Conservation (phyloP, 2,888 invertebrate species). For the Harpalus rufipes region DNA sequence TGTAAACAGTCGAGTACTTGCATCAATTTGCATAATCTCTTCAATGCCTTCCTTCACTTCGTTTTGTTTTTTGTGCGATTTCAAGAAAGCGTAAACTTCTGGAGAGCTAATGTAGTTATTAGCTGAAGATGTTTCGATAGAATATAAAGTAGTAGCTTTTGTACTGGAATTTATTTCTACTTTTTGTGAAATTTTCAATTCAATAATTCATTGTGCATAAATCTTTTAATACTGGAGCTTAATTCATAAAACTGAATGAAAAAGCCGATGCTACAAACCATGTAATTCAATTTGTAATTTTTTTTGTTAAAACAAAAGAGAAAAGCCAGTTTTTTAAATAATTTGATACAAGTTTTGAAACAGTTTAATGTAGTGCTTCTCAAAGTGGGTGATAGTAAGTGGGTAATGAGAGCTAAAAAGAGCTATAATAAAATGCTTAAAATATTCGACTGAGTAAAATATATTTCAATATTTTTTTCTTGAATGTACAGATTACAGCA, state of each 20-base stretch:
- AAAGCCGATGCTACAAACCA: background rate
- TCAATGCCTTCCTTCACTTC: conserved; percentile 36
- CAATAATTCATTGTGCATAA: background rate
- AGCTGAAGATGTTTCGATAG: conserved; percentile 22
- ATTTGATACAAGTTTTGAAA: background rate
- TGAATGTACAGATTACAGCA: too few relatives aligned
- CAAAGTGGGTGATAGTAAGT: too few relatives aligned
- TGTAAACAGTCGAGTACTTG: conserved; percentile 35
- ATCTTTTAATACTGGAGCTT: background rate
- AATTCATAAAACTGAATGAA: background rate
- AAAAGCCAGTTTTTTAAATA: background rate
- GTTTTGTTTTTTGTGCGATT: conserved; percentile 35
- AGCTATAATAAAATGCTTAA: too few relatives aligned
- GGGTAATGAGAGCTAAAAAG: too few relatives aligned
- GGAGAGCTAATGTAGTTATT: conserved; percentile 25
- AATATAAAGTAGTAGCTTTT: conserved; percentile 28
- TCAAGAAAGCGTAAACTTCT: conserved; percentile 23
- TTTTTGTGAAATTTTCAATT: background rate
- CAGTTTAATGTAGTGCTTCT: too few relatives aligned
- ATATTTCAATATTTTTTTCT: too few relatives aligned
- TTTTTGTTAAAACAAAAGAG: background rate
- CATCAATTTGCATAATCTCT: conserved; percentile 48
- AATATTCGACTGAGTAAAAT: too few relatives aligned
- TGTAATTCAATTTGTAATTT: background rate
- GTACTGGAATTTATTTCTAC: conserved; percentile 7